Conservation (phyloP, 1,140 invertebrate genomes). For the Hetaerina americana region DNA sequence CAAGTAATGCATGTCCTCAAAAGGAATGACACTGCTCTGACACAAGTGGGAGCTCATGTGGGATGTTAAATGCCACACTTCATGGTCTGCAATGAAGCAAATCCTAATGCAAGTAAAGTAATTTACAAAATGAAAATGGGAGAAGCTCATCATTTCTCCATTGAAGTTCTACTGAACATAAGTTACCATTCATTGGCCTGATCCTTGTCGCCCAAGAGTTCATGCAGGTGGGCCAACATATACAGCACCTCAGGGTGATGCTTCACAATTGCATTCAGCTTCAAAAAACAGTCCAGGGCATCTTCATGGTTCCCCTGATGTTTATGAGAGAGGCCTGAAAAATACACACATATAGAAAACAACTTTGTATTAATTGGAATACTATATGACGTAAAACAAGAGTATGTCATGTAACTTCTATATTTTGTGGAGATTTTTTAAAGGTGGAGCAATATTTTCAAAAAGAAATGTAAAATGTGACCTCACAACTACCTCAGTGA, state of each 20-base stretch:
- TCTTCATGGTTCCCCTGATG: constrained; percentile 55
- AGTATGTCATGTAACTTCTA: too few species aligned
- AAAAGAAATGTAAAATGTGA: too few species aligned
- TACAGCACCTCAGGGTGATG: constrained; percentile 75
- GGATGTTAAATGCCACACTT: constrained; percentile 2
- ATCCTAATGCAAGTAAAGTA: constrained; percentile 2
- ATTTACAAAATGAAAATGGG: background rate
- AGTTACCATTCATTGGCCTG: constrained; percentile 58
- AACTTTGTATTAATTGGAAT: too few species aligned
- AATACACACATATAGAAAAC: too few species aligned
- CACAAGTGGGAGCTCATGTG: background rate
- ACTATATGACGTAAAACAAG: too few species aligned
- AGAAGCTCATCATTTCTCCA: background rate
- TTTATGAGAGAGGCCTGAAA: constrained; percentile 62
- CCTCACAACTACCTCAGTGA: too few species aligned
- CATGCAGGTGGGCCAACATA: constrained; percentile 72
- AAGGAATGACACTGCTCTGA: too few species aligned
- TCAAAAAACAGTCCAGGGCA: constrained; percentile 66
- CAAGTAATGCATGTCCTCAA: too few species aligned
- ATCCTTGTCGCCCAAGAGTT: constrained; percentile 56
- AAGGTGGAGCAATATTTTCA: too few species aligned
- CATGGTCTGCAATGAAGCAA: constrained; percentile 8
- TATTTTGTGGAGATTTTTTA: too few species aligned
- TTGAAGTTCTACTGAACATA: background rate
- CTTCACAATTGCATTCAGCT: constrained; percentile 61